phyloP scores from a whole-genome alignment of 64 coral and sea anemone genomes.

The Exaiptasia diaphana region DNA sequence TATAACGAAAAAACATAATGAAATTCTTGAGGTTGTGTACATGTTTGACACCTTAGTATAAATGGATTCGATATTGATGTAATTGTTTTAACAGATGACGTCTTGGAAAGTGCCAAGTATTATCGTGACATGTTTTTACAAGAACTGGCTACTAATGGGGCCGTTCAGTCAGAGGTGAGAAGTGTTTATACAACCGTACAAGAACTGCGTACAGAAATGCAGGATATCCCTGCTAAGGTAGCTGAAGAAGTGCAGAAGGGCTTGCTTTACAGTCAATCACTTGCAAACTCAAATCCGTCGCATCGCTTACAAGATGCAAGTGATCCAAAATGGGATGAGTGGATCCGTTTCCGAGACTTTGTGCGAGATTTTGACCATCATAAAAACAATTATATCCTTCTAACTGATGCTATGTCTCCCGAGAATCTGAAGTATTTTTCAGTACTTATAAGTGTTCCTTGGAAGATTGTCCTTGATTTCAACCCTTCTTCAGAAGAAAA shows the following conservation, averaged over 20 bases:
- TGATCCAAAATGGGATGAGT: conserved; percentile 53
- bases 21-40: neutral
- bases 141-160: neutral
- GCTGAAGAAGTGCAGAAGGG: neutral
- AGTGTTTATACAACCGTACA: neutral
- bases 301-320: neutral
- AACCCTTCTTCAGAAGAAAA: conserved; percentile 48
- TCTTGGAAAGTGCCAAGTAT: neutral
- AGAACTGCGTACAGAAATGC: too few relatives aligned
- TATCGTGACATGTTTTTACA: conserved; percentile 27
- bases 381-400: conserved; percentile 52
- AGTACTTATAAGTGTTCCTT: conserved; percentile 20
- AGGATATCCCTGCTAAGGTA: too few relatives aligned
- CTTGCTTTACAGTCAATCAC: neutral
- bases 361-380: conserved; percentile 25
- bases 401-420: neutral
- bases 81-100: conserved; percentile 16
- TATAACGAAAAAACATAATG: neutral
- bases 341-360: conserved; percentile 7
- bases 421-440: neutral
- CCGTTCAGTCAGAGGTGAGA: neutral
- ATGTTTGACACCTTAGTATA: neutral
- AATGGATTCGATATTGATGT: too few relatives aligned
- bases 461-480: conserved; percentile 72
- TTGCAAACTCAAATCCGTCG: neutral